These are phyloP conservation scores for Zingel zingel DNA, from an alignment of 2,113 vertebrate species.

Conservation along the genomic window DNA sequence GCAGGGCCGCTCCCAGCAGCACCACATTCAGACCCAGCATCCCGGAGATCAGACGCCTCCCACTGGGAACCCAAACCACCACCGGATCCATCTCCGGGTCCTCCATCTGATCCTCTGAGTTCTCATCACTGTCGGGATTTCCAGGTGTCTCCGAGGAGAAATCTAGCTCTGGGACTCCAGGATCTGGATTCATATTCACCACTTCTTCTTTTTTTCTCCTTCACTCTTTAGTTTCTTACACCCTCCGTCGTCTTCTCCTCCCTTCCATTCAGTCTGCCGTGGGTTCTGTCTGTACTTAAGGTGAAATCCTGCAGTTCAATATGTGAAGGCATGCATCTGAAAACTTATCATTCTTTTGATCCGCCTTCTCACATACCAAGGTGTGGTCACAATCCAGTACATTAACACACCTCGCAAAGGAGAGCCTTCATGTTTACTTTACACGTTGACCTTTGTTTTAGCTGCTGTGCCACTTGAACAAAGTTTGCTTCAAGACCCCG, in stretches of 20 bases:
- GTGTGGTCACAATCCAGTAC: slow-evolving; percentile 13
- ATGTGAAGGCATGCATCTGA: not conserved
- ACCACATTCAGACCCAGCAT: slow-evolving; percentile 91
- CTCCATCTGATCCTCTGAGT: not conserved
- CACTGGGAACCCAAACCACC: slow-evolving; percentile 81
- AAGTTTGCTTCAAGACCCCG: not conserved
- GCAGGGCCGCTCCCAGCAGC: slow-evolving; percentile 89
- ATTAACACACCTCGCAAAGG: slow-evolving; percentile 22
- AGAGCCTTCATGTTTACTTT: slow-evolving; percentile 16
- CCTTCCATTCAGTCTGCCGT: not conserved
- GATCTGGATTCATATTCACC: slow-evolving; percentile 22
- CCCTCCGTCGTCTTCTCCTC: not conserved
- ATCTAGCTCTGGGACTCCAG: not conserved
- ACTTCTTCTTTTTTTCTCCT: not conserved
- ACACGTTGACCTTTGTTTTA: slow-evolving; percentile 1
- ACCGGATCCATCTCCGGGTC: slow-evolving; percentile 27
- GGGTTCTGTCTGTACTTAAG: not conserved
- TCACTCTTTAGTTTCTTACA: not conserved
- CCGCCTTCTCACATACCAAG: not conserved
- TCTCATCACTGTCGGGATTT: not conserved
- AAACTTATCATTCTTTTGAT: rapidly evolving
- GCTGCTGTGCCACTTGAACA: not conserved
- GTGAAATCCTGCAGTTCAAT: not conserved
- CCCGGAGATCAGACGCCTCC: slow-evolving; percentile 87
- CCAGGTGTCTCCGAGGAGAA: not conserved